Base-by-base conservation (phyloP, 1,140 invertebrate genomes). In the Leptinotarsa texana region DNA sequence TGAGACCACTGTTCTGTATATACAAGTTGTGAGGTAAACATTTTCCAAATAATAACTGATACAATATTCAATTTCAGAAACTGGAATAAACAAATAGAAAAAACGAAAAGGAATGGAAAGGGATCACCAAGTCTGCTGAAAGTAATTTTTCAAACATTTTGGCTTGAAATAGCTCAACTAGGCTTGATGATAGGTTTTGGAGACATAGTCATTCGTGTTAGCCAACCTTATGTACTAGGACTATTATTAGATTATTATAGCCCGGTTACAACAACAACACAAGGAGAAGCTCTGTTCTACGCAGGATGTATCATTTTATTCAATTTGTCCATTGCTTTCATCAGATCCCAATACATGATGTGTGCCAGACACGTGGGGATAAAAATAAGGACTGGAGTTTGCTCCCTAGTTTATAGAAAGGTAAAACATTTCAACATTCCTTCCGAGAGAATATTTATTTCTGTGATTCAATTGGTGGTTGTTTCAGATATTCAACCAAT, bases 391-490 rank as follows among this genome's bases (percentile, higher is more conserved):
- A 87, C 89, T 3, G 90, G 90, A 0, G 85, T 89, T 3, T 92
- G 91, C 72, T 91, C 91, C 3, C 80, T 93, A 18, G 86, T 93
- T 47, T 93, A 92, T 79, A 84, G 91, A 79, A 93, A 92, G 83
- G 89, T 89, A 80, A 80, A 42, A 42, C 8, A 42, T 42, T 42
- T 42, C 8, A 68, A 77, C 75, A 15, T 18, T 6, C 63, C 15
- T 63, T 6, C 49, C 6, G 17, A n/a, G 17, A 62, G 3, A n/a
- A 62, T 42, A 42, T 42, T 42, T 11, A 42, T 42, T 3, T 42
- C 8, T 42, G 33, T 8, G 8, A 11, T 33, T 8, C 1, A 33
- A 2, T 8, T 42, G 33, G 33, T 42, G 8, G 8, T 42, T 8
- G 33, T 42, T 42, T 42, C 33, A 33, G 8, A 33, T 33, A 33